These are phyloP conservation scores for Helicoverpa zea DNA, from an alignment of 1,140 invertebrate genomes.

Conservation along the genomic window DNA sequence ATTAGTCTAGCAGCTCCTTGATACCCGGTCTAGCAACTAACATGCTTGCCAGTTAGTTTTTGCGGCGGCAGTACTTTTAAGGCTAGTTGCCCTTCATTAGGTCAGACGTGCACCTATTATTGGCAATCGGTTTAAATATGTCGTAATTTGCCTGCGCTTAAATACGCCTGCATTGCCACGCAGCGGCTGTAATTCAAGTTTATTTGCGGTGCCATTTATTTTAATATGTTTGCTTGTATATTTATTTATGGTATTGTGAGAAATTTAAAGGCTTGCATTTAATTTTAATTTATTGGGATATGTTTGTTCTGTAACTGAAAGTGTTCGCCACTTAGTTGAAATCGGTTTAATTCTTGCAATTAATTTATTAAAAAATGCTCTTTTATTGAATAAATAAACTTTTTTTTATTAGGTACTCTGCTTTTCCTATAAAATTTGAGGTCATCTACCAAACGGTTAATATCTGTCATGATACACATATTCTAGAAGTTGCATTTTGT, in stretches of 20 bases:
- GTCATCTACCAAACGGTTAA: too few relatives aligned
- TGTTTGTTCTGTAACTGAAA: too few relatives aligned
- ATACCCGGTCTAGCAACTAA: conserved; percentile 53
- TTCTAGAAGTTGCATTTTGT: too few relatives aligned
- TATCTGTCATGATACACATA: too few relatives aligned
- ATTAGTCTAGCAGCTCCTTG: conserved; percentile 61
- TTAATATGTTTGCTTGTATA: not conserved
- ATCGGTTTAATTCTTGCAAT: too few relatives aligned
- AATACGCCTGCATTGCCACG: conserved; percentile 12
- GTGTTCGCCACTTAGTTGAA: too few relatives aligned
- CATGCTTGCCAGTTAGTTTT: conserved; percentile 66
- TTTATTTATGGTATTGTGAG: not conserved
- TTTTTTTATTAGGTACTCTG: too few relatives aligned
- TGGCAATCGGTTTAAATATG: conserved; percentile 47
- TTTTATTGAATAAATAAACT: too few relatives aligned
- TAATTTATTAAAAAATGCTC: not conserved
- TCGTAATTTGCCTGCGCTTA: conserved; percentile 47
- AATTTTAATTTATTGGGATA: not conserved
- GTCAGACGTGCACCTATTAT: conserved; percentile 46
- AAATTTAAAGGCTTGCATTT: not conserved
- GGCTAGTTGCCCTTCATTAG: conserved; percentile 68
- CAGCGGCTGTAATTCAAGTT: conserved; percentile 17
- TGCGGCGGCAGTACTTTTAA: conserved; percentile 66
- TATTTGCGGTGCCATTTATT: conserved; percentile 16
- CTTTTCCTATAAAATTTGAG: too few relatives aligned